These are phyloP conservation scores for Caenorhabditis sulstoni DNA, from an alignment of 2,888 invertebrate genomes.

Conservation along the genomic window DNA sequence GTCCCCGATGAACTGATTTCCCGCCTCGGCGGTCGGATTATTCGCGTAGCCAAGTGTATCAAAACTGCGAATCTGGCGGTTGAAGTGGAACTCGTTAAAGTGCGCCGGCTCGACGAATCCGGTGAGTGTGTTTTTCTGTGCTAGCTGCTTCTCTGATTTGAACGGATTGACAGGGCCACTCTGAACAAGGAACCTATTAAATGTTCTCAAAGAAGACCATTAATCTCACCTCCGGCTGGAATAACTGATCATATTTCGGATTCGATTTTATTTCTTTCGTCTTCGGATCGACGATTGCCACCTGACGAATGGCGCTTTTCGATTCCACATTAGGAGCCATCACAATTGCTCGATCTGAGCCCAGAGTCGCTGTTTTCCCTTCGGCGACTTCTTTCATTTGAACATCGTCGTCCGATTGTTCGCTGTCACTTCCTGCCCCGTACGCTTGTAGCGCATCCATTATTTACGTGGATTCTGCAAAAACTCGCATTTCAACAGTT, in stretches of 20 bases:
- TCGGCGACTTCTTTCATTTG: constrained; percentile 15
- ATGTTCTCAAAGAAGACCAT: not conserved
- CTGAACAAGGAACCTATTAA: constrained; percentile 62
- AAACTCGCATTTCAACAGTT: not conserved
- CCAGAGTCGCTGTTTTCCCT: constrained; percentile 16
- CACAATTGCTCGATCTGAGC: constrained; percentile 16
- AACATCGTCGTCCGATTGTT: constrained; percentile 57
- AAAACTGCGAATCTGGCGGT: constrained; percentile 77
- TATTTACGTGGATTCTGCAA: constrained; percentile 2
- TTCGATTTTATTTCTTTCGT: constrained; percentile 91
- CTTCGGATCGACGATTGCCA: constrained; percentile 85
- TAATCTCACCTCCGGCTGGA: constrained; percentile 85
- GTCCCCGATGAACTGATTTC: constrained; percentile 75
- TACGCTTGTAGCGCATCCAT: constrained; percentile 65
- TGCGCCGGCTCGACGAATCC: constrained; percentile 96
- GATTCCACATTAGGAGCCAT: constrained; percentile 69
- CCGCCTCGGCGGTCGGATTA: constrained; percentile 89
- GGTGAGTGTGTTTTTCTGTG: constrained; percentile 91
- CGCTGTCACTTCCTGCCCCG: constrained; percentile 55
- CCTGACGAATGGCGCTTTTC: constrained; percentile 54
- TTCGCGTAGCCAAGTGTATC: constrained; percentile 87
- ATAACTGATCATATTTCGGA: constrained; percentile 94
- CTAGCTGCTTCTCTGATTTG: constrained; percentile 91
- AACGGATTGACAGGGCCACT: constrained; percentile 94
- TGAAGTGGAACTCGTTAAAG: constrained; percentile 88